Evolutionary conservation across 92 coral and sea anemone species (phyloP).

Genomic region (Porites evermanni): DNA sequence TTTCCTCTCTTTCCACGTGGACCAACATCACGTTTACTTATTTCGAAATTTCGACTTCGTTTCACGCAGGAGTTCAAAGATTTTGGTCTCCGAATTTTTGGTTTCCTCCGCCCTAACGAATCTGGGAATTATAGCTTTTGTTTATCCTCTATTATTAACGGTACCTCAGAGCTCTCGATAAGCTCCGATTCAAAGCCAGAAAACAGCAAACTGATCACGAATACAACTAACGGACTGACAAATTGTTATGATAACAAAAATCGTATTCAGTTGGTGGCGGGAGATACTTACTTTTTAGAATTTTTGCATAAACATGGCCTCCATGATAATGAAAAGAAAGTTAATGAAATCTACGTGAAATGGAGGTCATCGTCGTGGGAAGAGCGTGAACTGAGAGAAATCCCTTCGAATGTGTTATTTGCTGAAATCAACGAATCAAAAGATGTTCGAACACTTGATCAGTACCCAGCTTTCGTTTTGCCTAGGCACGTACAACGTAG

Average conservation of each 20-base stretch:
- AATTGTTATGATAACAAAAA: not conserved
- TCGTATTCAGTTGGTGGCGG: not conserved
- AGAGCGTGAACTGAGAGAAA: conserved; percentile 5
- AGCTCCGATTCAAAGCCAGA: conserved; percentile 70
- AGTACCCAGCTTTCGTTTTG: conserved; percentile 18
- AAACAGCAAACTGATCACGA: conserved; percentile 53
- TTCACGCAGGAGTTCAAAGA: conserved; percentile 34
- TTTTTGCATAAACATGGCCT: conserved; percentile 76
- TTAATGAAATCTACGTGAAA: conserved; percentile 33
- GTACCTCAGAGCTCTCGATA: conserved; percentile 85
- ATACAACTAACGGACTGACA: not conserved
- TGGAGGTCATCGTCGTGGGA: conserved; percentile 64
- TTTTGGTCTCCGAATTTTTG: conserved; percentile 88
- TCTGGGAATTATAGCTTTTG: conserved; percentile 63
- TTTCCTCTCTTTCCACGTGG: conserved; percentile 80
- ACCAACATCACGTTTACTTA: conserved; percentile 67
- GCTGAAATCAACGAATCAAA: not conserved
- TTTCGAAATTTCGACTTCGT: conserved; percentile 43
- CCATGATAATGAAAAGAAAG: not conserved
- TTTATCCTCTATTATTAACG: conserved; percentile 52
- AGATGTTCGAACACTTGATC: conserved; percentile 4
- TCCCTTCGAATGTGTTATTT: conserved; percentile 45
- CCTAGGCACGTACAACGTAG: conserved; percentile 49
- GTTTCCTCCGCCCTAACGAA: conserved; percentile 62
- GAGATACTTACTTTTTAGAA: conserved; percentile 74